Evolutionary conservation across 37 sponge, comb jelly and placozoan species (phyloP), one percentile per base, ranked within the genome.

Genomic region (Agelas oroides): DNA sequence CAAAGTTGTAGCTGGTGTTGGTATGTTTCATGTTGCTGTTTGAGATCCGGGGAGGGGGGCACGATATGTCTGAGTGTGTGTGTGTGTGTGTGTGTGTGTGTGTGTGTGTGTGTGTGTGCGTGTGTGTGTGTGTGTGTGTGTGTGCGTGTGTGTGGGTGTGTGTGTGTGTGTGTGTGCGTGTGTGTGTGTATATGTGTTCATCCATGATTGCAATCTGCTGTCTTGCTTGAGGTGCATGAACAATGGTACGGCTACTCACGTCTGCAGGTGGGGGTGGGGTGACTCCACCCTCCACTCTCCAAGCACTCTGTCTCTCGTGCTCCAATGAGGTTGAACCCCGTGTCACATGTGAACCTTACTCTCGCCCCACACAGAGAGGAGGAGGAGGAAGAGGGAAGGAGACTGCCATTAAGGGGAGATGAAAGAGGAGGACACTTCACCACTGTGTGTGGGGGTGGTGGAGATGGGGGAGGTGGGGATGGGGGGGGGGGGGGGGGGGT

Each of bases 211-310:
- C n/a, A n/a, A n/a, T n/a, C n/a, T n/a, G n/a, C n/a, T n/a, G n/a
- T n/a, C n/a, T n/a, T n/a, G n/a, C n/a, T n/a, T n/a, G n/a, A n/a
- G n/a, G n/a, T n/a, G n/a, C n/a, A n/a, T n/a, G n/a, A n/a, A n/a
- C n/a, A n/a, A n/a, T n/a, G n/a, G n/a, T n/a, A 46, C 46, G 46
- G 46, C 8, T 8, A 46, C 75, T 52, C 37, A 74, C 75, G 12
- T 39, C 24, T 27, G 52, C 75, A 74, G 37, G 20, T 24, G 52
- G 75, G 75, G 25, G 75, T 40, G 3, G 75, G 53, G 17, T 38
- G 3, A 18, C 75, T 74, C 75, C 75, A 74, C 37, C 8, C 54
- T 74, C 75, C 75, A 74, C 24, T 46, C 3, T 13, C 52, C 75
- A 74, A 12, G 37, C 75, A 74, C 52, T 28, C 52, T 3, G 75